Evolutionary conservation across 2,888 invertebrate species (phyloP).

Genomic region (Troglohyphantes excavatus): DNA sequence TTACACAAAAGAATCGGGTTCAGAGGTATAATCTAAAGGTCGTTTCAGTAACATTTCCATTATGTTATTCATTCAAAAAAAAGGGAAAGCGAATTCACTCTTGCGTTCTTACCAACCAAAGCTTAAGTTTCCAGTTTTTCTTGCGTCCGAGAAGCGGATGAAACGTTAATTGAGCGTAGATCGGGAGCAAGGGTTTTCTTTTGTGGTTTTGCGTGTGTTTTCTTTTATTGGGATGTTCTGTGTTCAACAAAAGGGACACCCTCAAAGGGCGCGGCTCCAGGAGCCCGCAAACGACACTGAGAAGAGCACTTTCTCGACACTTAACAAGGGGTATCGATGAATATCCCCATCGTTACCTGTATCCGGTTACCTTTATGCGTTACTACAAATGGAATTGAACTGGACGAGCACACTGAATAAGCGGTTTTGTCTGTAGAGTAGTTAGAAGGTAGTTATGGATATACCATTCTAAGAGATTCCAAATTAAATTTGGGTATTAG

Average conservation of each 20-base stretch:
- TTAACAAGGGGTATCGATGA: conserved; percentile 12
- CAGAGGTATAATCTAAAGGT: too few relatives aligned
- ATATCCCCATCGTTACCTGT: not conserved
- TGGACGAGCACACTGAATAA: not conserved
- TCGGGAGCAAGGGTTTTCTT: conserved; percentile 14
- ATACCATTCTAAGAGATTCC: too few relatives aligned
- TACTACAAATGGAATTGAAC: not conserved
- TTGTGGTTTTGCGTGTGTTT: conserved; percentile 1
- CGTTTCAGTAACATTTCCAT: too few relatives aligned
- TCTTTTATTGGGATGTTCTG: not conserved
- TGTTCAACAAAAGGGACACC: conserved; percentile 17
- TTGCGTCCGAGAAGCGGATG: conserved; percentile 2
- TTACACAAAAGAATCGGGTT: too few relatives aligned
- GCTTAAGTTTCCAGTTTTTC: conserved; percentile 1
- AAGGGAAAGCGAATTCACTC: not conserved
- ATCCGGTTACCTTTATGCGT: conserved; percentile 7
- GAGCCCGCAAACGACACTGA: not conserved
- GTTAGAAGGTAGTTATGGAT: too few relatives aligned
- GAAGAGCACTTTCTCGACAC: conserved; percentile 1
- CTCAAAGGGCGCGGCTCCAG: not conserved
- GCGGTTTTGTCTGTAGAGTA: too few relatives aligned
- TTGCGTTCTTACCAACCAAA: conserved; percentile 12
- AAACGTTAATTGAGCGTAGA: conserved; percentile 50
- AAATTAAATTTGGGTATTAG: too few relatives aligned
- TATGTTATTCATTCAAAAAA: too few relatives aligned